These are phyloP conservation scores for Halcyon smyrnensis DNA, from an alignment of 2,797 vertebrate species.

Conservation along the genomic window DNA sequence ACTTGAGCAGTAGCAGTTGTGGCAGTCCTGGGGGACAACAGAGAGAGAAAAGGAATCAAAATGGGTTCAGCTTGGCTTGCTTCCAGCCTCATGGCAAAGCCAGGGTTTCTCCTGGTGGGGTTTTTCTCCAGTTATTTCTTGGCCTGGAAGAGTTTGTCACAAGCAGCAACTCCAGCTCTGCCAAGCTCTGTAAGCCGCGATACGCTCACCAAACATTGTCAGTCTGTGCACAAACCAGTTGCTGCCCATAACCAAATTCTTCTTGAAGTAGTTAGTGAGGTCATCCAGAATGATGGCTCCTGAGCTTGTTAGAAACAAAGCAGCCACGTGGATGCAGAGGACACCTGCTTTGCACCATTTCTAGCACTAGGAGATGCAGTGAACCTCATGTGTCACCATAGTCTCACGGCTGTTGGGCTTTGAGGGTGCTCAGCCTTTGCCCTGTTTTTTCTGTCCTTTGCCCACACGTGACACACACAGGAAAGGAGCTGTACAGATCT, in stretches of 20 bases:
- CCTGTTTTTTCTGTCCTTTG: not conserved
- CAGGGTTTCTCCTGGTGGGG: not conserved
- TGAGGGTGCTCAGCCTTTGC: not conserved
- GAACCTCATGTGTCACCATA: not conserved
- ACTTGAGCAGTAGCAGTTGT: not conserved
- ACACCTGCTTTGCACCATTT: not conserved
- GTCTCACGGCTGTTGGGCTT: not conserved
- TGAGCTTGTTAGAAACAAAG: not conserved
- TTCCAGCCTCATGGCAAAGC: not conserved
- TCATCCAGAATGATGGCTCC: not conserved
- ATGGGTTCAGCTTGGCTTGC: not conserved
- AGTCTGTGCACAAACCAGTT: not conserved
- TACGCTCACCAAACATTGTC: not conserved
- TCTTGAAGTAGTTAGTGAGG: constrained; percentile 18
- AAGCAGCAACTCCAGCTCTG: not conserved
- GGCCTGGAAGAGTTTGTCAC: not conserved
- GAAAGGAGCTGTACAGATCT: not conserved
- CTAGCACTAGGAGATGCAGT: not conserved
- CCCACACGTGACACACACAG: not conserved
- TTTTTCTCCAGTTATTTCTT: not conserved
- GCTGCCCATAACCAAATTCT: not conserved
- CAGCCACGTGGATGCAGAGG: not conserved
- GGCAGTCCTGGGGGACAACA: not conserved
- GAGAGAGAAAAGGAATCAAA: not conserved
- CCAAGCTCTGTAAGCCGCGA: not conserved